Conservation (phyloP, 2,113 vertebrate genomes). For the Lanius ludovicianus region DNA sequence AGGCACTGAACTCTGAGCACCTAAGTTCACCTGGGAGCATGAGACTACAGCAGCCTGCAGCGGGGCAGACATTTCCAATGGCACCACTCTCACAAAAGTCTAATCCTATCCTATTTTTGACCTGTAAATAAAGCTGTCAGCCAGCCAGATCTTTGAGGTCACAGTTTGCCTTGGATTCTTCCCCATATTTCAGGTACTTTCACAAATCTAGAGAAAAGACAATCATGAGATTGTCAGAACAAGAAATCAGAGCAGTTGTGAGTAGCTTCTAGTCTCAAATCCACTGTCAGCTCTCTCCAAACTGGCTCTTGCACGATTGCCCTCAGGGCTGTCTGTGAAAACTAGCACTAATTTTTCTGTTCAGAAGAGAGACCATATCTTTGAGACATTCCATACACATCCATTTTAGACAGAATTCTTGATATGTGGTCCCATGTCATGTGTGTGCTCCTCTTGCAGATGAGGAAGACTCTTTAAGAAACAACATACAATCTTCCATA, state of each 20-base stretch:
- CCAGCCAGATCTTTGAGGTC: not conserved
- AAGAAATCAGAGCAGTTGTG: not conserved
- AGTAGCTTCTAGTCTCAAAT: not conserved
- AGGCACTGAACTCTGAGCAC: not conserved
- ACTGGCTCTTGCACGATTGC: not conserved
- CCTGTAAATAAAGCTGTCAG: not conserved
- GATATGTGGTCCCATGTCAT: not conserved
- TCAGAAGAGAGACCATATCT: not conserved
- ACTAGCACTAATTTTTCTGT: not conserved
- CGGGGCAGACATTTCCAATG: not conserved
- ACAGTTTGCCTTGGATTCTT: not conserved
- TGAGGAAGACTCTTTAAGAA: not conserved
- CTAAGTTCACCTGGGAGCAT: not conserved
- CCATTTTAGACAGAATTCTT: not conserved
- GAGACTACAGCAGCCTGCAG: not conserved
- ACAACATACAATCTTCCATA: not conserved
- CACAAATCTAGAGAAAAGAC: not conserved
- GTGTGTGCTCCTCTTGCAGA: not conserved
- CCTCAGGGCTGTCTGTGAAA: not conserved
- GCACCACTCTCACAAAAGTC: not conserved
- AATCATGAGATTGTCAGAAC: not conserved
- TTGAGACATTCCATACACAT: not conserved
- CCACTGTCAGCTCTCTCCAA: not conserved
- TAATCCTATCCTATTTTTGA: not conserved
- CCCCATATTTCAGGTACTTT: not conserved